These are phyloP conservation scores for Coelinius sp. DNA, from an alignment of 2,888 invertebrate genomes.

Conservation along the genomic window DNA sequence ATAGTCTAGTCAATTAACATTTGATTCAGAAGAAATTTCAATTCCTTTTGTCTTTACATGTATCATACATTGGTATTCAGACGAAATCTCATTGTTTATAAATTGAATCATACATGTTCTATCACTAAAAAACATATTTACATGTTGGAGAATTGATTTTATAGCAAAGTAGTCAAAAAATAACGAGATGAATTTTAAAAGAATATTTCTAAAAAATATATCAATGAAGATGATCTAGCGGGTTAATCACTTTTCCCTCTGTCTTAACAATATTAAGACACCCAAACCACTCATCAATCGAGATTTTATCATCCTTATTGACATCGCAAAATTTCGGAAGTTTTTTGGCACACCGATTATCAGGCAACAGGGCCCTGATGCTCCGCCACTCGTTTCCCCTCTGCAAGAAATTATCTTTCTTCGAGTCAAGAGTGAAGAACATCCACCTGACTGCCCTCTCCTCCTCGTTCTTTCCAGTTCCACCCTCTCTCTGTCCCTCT, in stretches of 20 bases:
- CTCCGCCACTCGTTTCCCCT: background rate
- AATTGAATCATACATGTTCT: background rate
- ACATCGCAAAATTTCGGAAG: constrained; percentile 1
- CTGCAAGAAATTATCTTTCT: background rate
- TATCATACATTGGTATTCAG: background rate
- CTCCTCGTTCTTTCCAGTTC: background rate
- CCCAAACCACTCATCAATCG: background rate
- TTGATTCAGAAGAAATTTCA: background rate
- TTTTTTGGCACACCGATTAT: background rate
- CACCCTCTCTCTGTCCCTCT: background rate
- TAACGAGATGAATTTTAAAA: too few species aligned
- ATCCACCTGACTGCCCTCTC: background rate
- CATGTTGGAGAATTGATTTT: background rate
- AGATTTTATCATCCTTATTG: background rate
- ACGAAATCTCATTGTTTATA: background rate
- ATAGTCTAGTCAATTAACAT: background rate
- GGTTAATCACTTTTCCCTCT: too few species aligned
- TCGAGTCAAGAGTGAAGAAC: background rate
- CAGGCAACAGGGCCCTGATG: background rate
- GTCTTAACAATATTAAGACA: background rate
- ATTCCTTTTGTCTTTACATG: background rate
- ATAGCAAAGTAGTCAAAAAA: too few species aligned
- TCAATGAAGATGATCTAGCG: too few species aligned
- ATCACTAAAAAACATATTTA: background rate
- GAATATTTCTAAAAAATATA: too few species aligned